Conservation (phyloP, 2,797 vertebrate genomes). For the Aphelocoma californica region DNA sequence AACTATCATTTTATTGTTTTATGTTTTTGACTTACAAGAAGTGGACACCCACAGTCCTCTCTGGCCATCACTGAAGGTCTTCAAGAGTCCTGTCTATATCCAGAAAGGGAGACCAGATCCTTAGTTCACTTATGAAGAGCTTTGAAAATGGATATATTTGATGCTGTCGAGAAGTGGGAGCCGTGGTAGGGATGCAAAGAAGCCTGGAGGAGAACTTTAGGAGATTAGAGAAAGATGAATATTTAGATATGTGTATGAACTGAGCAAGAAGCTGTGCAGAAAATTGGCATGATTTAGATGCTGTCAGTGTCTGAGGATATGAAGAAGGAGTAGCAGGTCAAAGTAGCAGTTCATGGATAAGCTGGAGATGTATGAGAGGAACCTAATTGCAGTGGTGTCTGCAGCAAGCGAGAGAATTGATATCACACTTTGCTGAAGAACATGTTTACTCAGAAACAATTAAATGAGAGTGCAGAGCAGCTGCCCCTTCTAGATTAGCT, state of each 20-base stretch:
- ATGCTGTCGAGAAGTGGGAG: not conserved
- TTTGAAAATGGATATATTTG: not conserved
- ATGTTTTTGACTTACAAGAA: not conserved
- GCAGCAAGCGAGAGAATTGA: not conserved
- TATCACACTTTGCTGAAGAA: not conserved
- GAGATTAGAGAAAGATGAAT: not conserved
- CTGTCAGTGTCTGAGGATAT: not conserved
- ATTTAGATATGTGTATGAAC: not conserved
- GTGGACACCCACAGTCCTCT: not conserved
- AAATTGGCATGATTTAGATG: not conserved
- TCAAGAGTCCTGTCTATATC: not conserved
- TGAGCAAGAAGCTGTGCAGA: not conserved
- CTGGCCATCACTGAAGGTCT: not conserved
- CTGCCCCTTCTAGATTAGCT: not conserved
- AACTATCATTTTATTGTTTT: not conserved
- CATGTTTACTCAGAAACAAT: not conserved
- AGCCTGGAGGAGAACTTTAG: not conserved
- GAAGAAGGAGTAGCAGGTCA: not conserved
- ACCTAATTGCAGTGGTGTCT: not conserved
- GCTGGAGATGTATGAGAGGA: not conserved
- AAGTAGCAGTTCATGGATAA: not conserved
- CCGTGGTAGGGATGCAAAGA: not conserved
- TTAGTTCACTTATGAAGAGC: not conserved
- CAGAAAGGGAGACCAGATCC: not conserved
- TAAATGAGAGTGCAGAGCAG: not conserved